Percentiles rank a stretch among this genome's conserved stretches.
These are phyloP conservation scores for Drosophila kanekoi DNA, from an alignment of 2,888 invertebrate genomes.

Conservation along the genomic window DNA sequence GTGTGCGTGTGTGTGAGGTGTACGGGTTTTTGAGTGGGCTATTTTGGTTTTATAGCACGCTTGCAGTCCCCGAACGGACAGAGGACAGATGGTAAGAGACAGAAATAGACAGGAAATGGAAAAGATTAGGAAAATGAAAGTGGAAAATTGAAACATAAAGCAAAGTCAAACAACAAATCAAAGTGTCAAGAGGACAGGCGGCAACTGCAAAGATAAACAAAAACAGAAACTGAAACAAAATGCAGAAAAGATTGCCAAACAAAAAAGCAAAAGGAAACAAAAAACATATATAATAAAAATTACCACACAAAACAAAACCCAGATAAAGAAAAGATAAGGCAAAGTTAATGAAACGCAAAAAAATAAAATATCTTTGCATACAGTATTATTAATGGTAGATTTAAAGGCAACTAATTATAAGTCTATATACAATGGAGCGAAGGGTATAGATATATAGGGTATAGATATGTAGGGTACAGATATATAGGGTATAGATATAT, in stretches of 20 bases:
- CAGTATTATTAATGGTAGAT: too few species aligned
- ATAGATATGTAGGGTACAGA: too few species aligned
- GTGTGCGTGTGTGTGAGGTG: slow-evolving; percentile 36
- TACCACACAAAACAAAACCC: slow-evolving; percentile 2
- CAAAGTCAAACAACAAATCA: slow-evolving; percentile 62
- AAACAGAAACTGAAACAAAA: slow-evolving; percentile 42
- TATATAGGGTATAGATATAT: too few species aligned
- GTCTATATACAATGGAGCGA: too few species aligned
- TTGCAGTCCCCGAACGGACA: slow-evolving; percentile 35
- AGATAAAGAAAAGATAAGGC: neutral
- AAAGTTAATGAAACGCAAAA: neutral
- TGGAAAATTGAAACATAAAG: slow-evolving; percentile 54
- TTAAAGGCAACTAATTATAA: too few species aligned
- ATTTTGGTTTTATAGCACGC: slow-evolving; percentile 66
- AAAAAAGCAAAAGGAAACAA: slow-evolving; percentile 27
- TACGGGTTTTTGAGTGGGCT: slow-evolving; percentile 70
- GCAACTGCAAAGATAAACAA: slow-evolving; percentile 49
- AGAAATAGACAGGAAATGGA: slow-evolving; percentile 3
- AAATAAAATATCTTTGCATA: too few species aligned
- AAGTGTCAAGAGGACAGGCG: slow-evolving; percentile 50
- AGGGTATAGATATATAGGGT: too few species aligned
- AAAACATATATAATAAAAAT: slow-evolving; percentile 3
- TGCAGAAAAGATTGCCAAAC: slow-evolving; percentile 2
- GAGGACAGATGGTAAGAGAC: slow-evolving; percentile 18
- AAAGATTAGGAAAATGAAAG: slow-evolving; percentile 45